Evolutionary conservation across 2,797 vertebrate genomes (phyloP).

Genomic region (Coccyzus lansbergi): DNA sequence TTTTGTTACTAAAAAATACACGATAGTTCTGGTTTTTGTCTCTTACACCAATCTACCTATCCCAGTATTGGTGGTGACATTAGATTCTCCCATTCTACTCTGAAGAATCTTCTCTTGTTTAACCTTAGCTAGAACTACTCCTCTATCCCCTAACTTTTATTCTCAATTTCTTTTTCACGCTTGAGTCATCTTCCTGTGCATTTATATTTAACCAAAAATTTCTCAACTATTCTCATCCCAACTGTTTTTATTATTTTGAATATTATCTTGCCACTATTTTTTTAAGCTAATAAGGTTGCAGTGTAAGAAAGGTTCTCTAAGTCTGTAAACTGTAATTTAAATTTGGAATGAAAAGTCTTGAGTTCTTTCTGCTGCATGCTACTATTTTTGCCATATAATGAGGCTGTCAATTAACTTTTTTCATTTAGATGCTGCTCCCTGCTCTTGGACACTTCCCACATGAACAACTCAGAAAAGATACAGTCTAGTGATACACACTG

Average conservation of each 20-base stretch:
- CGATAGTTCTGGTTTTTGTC: background rate
- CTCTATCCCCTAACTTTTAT: background rate
- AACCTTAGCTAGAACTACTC: background rate
- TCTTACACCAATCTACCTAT: background rate
- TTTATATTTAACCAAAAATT: background rate
- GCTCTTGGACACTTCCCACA: background rate
- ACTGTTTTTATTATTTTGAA: background rate
- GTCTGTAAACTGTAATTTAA: background rate
- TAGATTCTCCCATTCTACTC: background rate
- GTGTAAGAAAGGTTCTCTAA: background rate
- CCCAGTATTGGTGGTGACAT: background rate
- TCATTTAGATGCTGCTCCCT: background rate
- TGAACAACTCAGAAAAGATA: background rate
- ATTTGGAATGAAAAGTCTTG: background rate
- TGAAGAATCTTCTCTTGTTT: background rate
- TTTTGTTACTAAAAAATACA: background rate
- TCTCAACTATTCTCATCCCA: background rate
- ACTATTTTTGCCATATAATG: background rate
- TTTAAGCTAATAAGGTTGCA: background rate
- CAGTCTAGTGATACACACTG: background rate
- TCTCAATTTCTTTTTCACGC: constrained; percentile 30
- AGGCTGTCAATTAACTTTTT: background rate
- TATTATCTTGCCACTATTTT: background rate
- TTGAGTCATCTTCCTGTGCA: background rate
- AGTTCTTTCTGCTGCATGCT: background rate